Base-by-base conservation (phyloP, 1,140 invertebrate genomes). In the Pseudachorutes palmiensis region DNA sequence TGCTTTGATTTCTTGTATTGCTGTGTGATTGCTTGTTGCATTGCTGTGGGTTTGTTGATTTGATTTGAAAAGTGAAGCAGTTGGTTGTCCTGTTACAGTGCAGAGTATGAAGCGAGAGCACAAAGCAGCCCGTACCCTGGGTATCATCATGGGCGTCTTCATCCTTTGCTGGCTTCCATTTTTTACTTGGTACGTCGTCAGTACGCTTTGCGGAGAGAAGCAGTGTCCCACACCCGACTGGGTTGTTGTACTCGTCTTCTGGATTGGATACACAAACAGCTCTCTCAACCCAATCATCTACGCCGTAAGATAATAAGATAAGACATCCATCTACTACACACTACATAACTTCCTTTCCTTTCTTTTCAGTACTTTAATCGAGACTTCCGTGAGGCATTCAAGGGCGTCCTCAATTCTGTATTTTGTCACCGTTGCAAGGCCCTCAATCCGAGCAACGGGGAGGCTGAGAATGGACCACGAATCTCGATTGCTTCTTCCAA, bases 261-360 rank as follows among this genome's bases (percentile, higher is more conserved):
- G 95, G 95, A 88, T 97, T 22, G 95, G 94, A 2, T 98, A 97
- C 81, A 92, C 94, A 81, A 97, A 97, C 80, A 95, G 92, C 26
- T 91, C 91, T n/a, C 83, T 96, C 26, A 97, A 97, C 78, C 94
- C 94, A 1, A 82, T 97, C 32, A 97, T 98, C 74, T 99, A 99
- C 81, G 94, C 94, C 12, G 51, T 55, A 26, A 16, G 51, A 14
- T 16, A 55, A 22, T 5, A 55, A 14, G 12, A 19, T 55, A 14
- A 55, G 51, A 55, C 3, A 55, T 55, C 3, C 9, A 55, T 14
- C 24, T 55, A 26, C 24, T 55, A 55, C 12, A 19, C 12, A 55
- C 24, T 55, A 14, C 9, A 45, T 45, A 12, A 12, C 19, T 45
- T 45, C 19, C 19, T 45, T 45, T 45, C 9, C 36, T 45, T 19